Base-by-base conservation (phyloP, 1,140 invertebrate species). In the Diachasmimorpha longicaudata region DNA sequence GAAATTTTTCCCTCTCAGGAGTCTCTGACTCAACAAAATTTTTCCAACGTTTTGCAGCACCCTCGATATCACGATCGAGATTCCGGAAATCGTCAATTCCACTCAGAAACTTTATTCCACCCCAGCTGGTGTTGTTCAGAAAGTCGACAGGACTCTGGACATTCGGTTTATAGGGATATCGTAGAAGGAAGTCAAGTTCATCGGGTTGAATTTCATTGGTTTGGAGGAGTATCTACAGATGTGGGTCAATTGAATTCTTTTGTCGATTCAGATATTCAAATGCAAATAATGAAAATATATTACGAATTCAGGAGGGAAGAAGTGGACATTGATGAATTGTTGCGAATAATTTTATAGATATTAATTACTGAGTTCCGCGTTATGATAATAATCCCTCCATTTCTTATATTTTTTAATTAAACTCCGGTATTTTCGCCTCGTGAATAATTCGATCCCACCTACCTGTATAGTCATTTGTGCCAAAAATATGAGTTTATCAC, bases 1-100 rank as follows among this genome's bases (percentile, higher is more conserved):
- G 97, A 78, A 98, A 93, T 86, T 97, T 97, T 84, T 98, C 97
- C 83, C 94, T 93, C 87, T 99, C 97, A 0, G 97, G 97, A 48
- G 92, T 93, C 86, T 98, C 97, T 66, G 94, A 95, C 80, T 98
- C 96, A 6, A 97, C 93, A 82, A 97, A 97, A 83, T 97, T 97
- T 81, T 94, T 94, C 97, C 96, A 98, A 25, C 95, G 86, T 86
- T 98, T 98, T 0, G 93, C 92, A 0, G 96, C 96, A 0, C 95
- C 94, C 88, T 98, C 96, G 78, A 99, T 96, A 84, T 99, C 97
- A 77, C 95, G 93, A 84, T 98, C 97, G 1, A 99, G 88, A 84
- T 95, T 95, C 76, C 92, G 91, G 86, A 98, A 98, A 4, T 96
- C 95, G 39, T 95, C 92, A 87, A 96, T 92, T 75, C 90, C 91